A percentile compares a stretch with the other conserved stretches of the same genome.
Conservation (phyloP, 2,113 vertebrate species). For the Isurus oxyrinchus region DNA sequence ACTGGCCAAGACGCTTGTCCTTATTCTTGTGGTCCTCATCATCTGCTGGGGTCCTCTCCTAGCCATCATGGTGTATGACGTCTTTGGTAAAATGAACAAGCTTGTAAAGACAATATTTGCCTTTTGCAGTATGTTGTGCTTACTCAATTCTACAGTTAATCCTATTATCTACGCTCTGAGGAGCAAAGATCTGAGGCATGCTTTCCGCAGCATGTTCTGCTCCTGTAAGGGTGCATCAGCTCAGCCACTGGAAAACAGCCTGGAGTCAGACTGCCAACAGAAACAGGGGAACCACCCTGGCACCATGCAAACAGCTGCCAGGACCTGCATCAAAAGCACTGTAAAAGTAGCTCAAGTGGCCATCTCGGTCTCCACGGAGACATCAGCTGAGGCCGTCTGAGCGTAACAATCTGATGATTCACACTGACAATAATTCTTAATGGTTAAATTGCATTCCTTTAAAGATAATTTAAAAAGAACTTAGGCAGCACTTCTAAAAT, state of each 20-base stretch:
- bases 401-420: constrained; percentile 21
- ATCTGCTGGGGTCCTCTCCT: constrained; percentile 97
- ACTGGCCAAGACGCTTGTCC: constrained; percentile 94
- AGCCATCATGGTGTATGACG: constrained; percentile 98
- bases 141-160: constrained; percentile 97
- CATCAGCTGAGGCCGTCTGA: constrained; percentile 91
- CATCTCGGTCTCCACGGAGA: constrained; percentile 98
- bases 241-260: constrained; percentile 91
- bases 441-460: not conserved
- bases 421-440: not conserved
- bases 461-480: not conserved
- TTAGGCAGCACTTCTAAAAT: not conserved
- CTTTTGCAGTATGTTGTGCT: constrained; percentile 95
- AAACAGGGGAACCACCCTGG: constrained; percentile 71
- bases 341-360: constrained; percentile 99
- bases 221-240: constrained; percentile 69
- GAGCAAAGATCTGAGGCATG: constrained; percentile 92
- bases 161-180: constrained; percentile 96
- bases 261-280: constrained; percentile 95
- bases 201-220: constrained; percentile 88
- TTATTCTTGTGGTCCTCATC: constrained; percentile 91
- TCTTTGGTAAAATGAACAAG: constrained; percentile 96
- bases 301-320: constrained; percentile 82
- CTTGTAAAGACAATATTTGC: constrained; percentile 95
- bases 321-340: constrained; percentile 97